Evolutionary conservation across 2,113 vertebrate species (phyloP).

Genomic region (Sapayoa aenigma): DNA sequence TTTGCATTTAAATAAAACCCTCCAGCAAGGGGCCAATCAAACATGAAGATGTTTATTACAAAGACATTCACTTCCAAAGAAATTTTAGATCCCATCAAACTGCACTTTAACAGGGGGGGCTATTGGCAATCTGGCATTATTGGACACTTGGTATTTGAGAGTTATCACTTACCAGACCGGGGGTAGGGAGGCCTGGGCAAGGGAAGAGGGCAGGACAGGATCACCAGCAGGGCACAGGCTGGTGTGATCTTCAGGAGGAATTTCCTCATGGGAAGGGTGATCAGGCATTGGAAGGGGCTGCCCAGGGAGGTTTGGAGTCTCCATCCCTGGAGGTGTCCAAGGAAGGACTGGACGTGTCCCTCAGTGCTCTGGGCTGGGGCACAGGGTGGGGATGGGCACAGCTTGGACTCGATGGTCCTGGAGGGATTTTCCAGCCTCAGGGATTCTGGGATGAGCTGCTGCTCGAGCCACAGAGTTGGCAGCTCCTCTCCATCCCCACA

Average conservation of each 20-base stretch:
- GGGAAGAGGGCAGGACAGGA: not conserved
- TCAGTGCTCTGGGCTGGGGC: not conserved
- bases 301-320: not conserved
- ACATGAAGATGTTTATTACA: not conserved
- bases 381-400: not conserved
- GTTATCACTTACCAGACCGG: not conserved
- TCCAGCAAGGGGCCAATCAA: not conserved
- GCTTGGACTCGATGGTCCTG: not conserved
- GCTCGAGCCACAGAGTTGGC: not conserved
- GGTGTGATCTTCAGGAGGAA: not conserved
- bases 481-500: not conserved
- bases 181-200: not conserved
- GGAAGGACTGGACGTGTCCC: not conserved
- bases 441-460: not conserved
- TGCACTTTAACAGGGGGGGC: not conserved
- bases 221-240: not conserved
- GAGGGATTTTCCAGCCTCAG: not conserved
- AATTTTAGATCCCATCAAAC: not conserved
- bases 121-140: not conserved
- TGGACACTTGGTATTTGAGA: not conserved
- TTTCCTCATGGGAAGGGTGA: not conserved
- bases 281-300: not conserved
- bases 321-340: not conserved
- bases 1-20: conserved; percentile 50
- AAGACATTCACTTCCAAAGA: not conserved